Base-by-base conservation (phyloP, 2,888 invertebrate genomes). In the Tetragonisca angustula region DNA sequence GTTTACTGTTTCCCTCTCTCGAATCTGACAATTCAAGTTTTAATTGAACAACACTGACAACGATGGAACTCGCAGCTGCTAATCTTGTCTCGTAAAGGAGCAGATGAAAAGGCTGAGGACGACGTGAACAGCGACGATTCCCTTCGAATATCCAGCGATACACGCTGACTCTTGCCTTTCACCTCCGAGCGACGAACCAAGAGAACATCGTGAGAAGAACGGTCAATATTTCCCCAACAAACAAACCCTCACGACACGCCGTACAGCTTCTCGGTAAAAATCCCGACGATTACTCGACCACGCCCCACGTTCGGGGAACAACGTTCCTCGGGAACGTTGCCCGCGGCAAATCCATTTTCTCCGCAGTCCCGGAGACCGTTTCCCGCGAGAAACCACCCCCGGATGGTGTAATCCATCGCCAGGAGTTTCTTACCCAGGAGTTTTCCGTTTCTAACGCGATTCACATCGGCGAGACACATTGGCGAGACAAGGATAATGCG, bases 291-390 rank as follows among this genome's bases (percentile, higher is more conserved):
- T 87, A 83, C 79, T 59, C 61, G 76, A 59, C 69, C 83, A 59
- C 67, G 77, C 52, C 65, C 72, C 65, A 59, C 15, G n/a, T 56
- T 67, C 69, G 67, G 78, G 59, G 56, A 56, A 62, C 50, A 78
- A 79, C 86, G 81, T 73, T 49, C 64, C 36, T 36, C 36, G 36
- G 36, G 36, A 36, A 70, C 43, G 50, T 68, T 43, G 49, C 76
- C 67, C 59, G 54, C 21, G 76, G 75, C 79, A 69, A 76, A 83
- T 87, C 79, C 83, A 83, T 87, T 87, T 85, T 68, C 76, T 76
- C 65, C 75, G n/a, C 21, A 69, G 69, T 24, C 13, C 5, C n/a
- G n/a, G 21, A 32, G 32, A 43, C 36, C n/a, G n/a, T 13, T 15
- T 59, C 76, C 74, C 61, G 68, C 54, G 65, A 36, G 56, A 24